A percentile compares a stretch with the other conserved stretches of the same genome.
These are phyloP conservation scores for Acheta domesticus DNA, from an alignment of 2,888 invertebrate species.

Conservation along the genomic window DNA sequence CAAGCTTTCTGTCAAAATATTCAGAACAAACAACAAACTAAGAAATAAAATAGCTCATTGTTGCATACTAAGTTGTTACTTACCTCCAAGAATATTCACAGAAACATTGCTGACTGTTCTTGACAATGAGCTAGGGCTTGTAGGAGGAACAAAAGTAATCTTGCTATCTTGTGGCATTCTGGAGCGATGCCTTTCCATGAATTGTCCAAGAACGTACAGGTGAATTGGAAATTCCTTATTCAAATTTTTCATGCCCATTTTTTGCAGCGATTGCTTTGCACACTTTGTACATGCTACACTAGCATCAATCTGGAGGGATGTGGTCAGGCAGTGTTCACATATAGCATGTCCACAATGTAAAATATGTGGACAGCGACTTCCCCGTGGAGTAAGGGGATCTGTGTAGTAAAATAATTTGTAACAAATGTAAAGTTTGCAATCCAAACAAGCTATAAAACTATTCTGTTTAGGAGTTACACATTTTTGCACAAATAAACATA, in stretches of 20 bases:
- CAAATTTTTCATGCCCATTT: slow-evolving; percentile 38
- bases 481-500: no score
- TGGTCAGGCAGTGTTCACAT: slow-evolving; percentile 61
- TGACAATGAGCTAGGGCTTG: not conserved
- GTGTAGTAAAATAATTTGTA: not conserved
- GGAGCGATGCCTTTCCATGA: slow-evolving; percentile 21
- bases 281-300: slow-evolving; percentile 53
- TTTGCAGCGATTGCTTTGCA: slow-evolving; percentile 48
- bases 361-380: slow-evolving; percentile 55
- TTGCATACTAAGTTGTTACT: not conserved
- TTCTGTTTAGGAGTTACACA: no score
- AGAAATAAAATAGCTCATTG: no score
- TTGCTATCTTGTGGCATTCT: slow-evolving; percentile 22
- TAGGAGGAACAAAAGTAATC: slow-evolving; percentile 22
- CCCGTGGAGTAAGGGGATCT: slow-evolving; percentile 27
- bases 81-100: not conserved
- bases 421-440: no score
- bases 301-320: slow-evolving; percentile 51
- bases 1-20: no score
- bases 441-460: no score
- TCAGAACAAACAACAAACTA: no score
- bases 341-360: slow-evolving; percentile 65
- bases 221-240: slow-evolving; percentile 46
- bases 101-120: not conserved
- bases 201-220: slow-evolving; percentile 44